Conservation (phyloP, 2,888 invertebrate genomes). For the Mystacides longicornis region DNA sequence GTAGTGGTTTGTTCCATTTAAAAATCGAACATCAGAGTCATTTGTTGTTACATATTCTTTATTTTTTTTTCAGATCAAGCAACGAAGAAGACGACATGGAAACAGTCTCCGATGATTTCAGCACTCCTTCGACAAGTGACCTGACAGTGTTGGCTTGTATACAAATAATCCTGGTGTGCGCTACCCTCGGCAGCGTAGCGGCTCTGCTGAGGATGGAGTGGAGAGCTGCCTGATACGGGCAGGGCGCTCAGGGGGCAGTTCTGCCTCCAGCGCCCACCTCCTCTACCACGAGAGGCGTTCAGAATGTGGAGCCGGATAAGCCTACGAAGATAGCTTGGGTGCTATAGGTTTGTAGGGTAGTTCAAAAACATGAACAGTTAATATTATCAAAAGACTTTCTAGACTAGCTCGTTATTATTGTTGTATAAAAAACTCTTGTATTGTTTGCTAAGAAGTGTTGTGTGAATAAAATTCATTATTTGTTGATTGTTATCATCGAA, state of each 20-base stretch:
- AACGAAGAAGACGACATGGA: constrained; percentile 23
- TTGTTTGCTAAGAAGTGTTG: too few relatives aligned
- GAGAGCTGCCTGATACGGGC: constrained; percentile 17
- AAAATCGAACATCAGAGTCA: too few relatives aligned
- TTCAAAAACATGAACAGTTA: background rate
- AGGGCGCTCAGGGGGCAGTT: constrained; percentile 5
- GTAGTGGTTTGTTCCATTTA: too few relatives aligned
- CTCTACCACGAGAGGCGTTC: constrained; percentile 11
- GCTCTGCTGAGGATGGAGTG: constrained; percentile 19
- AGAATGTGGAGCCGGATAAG: constrained; percentile 15
- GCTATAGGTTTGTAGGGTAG: constrained; percentile 10
- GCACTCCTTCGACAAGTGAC: constrained; percentile 19
- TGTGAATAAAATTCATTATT: too few relatives aligned
- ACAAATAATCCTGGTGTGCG: constrained; percentile 19
- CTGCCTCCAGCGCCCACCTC: background rate
- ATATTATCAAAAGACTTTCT: too few relatives aligned
- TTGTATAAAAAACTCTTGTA: too few relatives aligned
- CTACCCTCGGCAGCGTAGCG: constrained; percentile 20
- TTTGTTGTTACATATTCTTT: too few relatives aligned
- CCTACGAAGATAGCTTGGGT: constrained; percentile 22
- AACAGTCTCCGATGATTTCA: constrained; percentile 7
- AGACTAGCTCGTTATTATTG: too few relatives aligned
- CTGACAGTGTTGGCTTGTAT: constrained; percentile 22
- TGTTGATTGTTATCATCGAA: too few relatives aligned
- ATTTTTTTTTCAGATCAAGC: constrained; percentile 19